Percentiles rank a stretch among this genome's conserved stretches.
Evolutionary conservation across 2,797 vertebrate species (phyloP).

Genomic region (Echiichthys vipera): DNA sequence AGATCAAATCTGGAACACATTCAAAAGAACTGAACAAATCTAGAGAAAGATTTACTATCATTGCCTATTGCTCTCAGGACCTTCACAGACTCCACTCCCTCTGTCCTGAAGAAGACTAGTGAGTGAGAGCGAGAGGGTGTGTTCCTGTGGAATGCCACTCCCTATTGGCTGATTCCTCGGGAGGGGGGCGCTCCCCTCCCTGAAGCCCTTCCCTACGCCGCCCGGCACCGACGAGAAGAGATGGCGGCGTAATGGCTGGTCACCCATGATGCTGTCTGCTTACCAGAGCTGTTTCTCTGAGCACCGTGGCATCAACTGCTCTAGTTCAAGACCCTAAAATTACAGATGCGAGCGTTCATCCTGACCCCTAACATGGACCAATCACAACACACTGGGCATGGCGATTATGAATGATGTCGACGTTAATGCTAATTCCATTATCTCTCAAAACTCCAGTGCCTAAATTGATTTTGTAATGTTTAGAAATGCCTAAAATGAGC

Average conservation of each 20-base stretch:
- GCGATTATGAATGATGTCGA: conserved; percentile 17
- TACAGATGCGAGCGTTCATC: not conserved
- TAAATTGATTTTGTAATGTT: conserved; percentile 52
- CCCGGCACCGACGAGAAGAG: conserved; percentile 40
- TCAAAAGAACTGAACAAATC: not conserved
- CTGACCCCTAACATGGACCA: conserved; percentile 44
- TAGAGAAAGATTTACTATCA: not conserved
- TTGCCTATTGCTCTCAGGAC: conserved; percentile 55
- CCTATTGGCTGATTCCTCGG: conserved; percentile 39
- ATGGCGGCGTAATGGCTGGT: conserved; percentile 17
- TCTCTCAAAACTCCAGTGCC: conserved; percentile 52
- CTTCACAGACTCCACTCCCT: conserved; percentile 77
- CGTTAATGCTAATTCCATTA: conserved; percentile 24
- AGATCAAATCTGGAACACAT: not conserved
- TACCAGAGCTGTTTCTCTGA: conserved; percentile 12
- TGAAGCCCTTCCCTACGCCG: conserved; percentile 17
- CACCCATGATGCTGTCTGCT: conserved; percentile 30
- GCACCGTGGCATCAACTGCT: conserved; percentile 12
- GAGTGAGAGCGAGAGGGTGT: conserved; percentile 67
- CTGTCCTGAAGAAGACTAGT: conserved; percentile 70
- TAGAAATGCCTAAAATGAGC: conserved; percentile 19
- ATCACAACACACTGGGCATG: conserved; percentile 16
- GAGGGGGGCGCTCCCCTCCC: conserved; percentile 15
- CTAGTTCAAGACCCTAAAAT: conserved; percentile 25
- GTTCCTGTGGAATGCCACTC: conserved; percentile 20